Base-by-base conservation (phyloP, 2,888 invertebrate genomes). In the Shargacucullia verbasci region DNA sequence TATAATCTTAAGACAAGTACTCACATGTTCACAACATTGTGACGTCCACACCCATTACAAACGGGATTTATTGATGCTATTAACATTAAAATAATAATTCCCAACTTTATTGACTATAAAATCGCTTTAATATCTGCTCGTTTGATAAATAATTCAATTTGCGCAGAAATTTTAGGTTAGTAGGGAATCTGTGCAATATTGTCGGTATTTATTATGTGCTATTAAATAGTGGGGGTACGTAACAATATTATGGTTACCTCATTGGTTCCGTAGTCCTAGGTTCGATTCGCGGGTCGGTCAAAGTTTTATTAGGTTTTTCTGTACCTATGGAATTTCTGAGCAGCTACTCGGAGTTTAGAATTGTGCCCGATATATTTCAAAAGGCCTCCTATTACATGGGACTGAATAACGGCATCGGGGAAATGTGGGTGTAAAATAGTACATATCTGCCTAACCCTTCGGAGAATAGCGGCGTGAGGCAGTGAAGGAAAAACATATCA, bases 31-130 rank as follows among this genome's bases (percentile, higher is more conserved):
- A 67, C 78, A 77, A 85, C 87, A 88, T 77, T 82, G 85, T 88
- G 83, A 82, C 82, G 81, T 58, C 80, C 77, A 67, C 76, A 73
- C 79, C 79, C 74, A 80, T 87, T 78, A 85, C 78, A 73, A 80
- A 78, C 78, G 43, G 73, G 80, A 91, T 92, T 92, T 91, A 92
- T 91, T 76, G 88, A 59, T 56, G 86, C 89, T 82, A 90, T 91
- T 87, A 91, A 90, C 91, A 88, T 86, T 89, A 83, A 87, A 89
- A 91, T 90, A 89, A 90, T 91, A 89, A 90, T 90, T 87, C 80
- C 79, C 74, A 81, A 84, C 83, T 90, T 92, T 91, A 91, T 89
- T 83, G 89, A 80, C 89, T 82, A 87, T 90, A 91, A 90, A 89
- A 87, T 81, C 82, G 86, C 86, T 89, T 90, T 90, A 87, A 90